A percentile compares a stretch with the other conserved stretches of the same genome.
Conservation (phyloP, 2,113 vertebrate species). For the Pyrgilauda ruficollis region DNA sequence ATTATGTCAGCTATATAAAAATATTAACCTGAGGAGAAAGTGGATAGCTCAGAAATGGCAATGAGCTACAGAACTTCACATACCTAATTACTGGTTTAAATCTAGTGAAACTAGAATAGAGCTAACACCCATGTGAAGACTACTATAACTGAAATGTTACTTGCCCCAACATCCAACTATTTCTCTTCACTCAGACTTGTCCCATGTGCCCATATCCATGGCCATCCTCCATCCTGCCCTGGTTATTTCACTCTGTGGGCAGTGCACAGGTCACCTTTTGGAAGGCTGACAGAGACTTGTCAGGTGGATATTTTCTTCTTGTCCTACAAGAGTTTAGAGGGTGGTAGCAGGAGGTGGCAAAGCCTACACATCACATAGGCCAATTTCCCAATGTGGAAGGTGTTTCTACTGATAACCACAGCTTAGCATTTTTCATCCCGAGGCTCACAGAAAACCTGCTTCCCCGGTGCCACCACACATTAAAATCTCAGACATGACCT, state of each 20-base stretch:
- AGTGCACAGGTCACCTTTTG: background rate
- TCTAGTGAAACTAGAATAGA: background rate
- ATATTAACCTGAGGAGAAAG: background rate
- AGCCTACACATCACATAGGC: fast-evolving
- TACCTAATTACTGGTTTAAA: background rate
- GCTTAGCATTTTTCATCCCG: background rate
- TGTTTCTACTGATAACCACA: background rate
- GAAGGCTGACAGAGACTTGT: background rate
- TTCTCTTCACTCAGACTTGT: background rate
- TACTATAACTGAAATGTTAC: background rate
- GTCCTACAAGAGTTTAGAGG: background rate
- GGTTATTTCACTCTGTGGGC: background rate
- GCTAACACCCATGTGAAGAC: background rate
- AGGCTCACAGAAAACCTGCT: background rate
- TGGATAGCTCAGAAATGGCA: background rate
- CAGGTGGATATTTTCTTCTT: background rate
- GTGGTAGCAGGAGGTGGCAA: background rate
- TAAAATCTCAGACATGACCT: background rate
- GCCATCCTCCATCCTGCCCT: background rate
- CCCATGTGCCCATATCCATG: background rate
- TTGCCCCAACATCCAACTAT: background rate
- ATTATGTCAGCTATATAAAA: background rate
- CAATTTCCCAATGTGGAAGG: background rate
- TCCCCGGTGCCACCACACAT: too few relatives aligned
- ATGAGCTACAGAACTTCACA: background rate